A percentile compares a stretch with the other conserved stretches of the same genome.
These are phyloP conservation scores for Halesus radiatus DNA, from an alignment of 1,140 invertebrate species.

Conservation along the genomic window DNA sequence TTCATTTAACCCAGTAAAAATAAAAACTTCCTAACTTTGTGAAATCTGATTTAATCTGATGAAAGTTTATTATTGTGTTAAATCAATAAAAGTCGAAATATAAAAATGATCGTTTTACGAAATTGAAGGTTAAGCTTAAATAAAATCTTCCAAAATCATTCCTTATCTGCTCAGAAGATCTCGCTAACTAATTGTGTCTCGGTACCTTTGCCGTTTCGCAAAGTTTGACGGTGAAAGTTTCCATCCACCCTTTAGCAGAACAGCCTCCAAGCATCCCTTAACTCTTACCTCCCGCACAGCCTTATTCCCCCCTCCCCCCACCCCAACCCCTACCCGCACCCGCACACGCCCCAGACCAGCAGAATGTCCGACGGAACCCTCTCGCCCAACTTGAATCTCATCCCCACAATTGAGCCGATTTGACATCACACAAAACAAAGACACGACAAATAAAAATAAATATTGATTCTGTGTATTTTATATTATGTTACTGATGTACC, in stretches of 20 bases:
- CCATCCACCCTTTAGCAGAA: slow-evolving; percentile 32
- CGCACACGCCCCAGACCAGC: not conserved
- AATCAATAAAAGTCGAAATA: too few species aligned
- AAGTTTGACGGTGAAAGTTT: slow-evolving; percentile 20
- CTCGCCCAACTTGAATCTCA: slow-evolving; percentile 8
- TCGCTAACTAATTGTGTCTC: slow-evolving; percentile 9
- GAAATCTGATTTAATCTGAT: too few species aligned
- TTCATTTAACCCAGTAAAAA: too few species aligned
- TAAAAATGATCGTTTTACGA: too few species aligned
- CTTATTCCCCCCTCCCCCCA: too few species aligned
- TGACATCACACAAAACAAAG: not conserved
- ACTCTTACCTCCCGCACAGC: too few species aligned
- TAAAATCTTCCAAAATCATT: not conserved
- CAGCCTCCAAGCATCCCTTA: not conserved
- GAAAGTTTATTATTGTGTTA: too few species aligned
- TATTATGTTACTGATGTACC: too few species aligned
- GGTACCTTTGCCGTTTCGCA: slow-evolving; percentile 10
- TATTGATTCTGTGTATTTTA: too few species aligned
- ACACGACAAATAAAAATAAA: not conserved
- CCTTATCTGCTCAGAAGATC: not conserved
- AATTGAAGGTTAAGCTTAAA: too few species aligned
- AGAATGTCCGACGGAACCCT: slow-evolving; percentile 6
- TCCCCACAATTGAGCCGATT: not conserved
- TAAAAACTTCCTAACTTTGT: too few species aligned
- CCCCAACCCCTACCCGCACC: not conserved